Evolutionary conservation across 2,113 vertebrate genomes (phyloP).

Genomic region (Misgurnus mizolepis): DNA sequence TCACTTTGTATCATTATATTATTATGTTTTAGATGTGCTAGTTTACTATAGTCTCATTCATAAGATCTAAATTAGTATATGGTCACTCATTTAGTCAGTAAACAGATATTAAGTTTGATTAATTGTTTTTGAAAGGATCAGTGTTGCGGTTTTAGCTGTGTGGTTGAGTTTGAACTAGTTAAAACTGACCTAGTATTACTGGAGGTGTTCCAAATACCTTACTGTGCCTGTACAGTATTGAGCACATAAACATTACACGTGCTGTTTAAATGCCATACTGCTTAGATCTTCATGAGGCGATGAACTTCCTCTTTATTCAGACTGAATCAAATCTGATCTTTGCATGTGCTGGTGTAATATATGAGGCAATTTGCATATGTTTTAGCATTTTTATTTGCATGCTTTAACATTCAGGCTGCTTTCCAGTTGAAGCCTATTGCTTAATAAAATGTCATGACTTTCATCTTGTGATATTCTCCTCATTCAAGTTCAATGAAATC

Average conservation of each 20-base stretch:
- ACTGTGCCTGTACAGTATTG: slow-evolving; percentile 43
- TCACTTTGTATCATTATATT: too few relatives aligned
- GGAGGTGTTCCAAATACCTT: slow-evolving; percentile 50
- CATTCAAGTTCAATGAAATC: neutral
- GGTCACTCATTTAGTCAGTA: neutral
- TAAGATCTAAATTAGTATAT: neutral
- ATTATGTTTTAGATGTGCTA: neutral
- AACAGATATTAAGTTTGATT: too few relatives aligned
- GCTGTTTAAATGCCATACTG: neutral
- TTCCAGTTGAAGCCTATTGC: too few relatives aligned
- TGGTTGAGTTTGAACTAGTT: slow-evolving; percentile 12
- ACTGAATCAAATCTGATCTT: neutral
- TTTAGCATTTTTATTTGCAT: too few relatives aligned
- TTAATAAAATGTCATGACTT: neutral
- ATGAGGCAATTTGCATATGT: neutral
- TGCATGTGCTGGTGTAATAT: too few relatives aligned
- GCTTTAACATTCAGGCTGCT: too few relatives aligned
- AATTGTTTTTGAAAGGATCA: neutral
- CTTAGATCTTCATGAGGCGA: neutral
- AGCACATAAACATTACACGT: slow-evolving; percentile 8
- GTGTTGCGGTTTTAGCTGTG: neutral
- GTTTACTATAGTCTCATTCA: neutral
- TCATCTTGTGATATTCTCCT: neutral
- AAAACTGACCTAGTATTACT: slow-evolving; percentile 54
- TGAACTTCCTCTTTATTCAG: neutral